A percentile compares a stretch with the other conserved stretches of the same genome.
Conservation (phyloP, 1,140 invertebrate species). For the Onthophagus taurus region DNA sequence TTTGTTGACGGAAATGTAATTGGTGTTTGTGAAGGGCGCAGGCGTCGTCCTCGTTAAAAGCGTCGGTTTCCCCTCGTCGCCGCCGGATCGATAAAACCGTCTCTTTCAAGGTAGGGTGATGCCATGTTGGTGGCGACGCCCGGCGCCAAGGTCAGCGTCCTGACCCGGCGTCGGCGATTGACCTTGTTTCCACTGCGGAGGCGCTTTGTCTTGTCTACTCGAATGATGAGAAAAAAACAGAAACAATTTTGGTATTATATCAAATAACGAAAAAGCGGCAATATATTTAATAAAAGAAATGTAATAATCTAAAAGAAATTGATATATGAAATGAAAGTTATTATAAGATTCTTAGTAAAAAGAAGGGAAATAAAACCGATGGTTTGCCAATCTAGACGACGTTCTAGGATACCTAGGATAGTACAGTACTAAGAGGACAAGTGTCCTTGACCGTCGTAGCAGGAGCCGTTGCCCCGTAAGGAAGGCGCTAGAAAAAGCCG, state of each 20-base stretch:
- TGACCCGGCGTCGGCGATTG: slow-evolving; percentile 26
- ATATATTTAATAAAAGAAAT: too few species aligned
- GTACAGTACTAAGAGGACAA: too few species aligned
- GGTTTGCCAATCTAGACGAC: too few species aligned
- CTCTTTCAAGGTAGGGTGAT: slow-evolving; percentile 17
- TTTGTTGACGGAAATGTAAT: slow-evolving; percentile 15
- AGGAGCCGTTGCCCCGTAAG: slow-evolving; percentile 15
- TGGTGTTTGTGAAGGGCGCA: neutral
- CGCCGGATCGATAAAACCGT: slow-evolving; percentile 15
- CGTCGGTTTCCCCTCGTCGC: too few species aligned
- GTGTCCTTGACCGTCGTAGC: slow-evolving; percentile 19
- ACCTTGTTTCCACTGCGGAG: slow-evolving; percentile 24
- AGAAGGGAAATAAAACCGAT: too few species aligned
- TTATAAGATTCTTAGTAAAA: too few species aligned
- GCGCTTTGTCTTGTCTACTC: slow-evolving; percentile 17
- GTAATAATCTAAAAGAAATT: too few species aligned
- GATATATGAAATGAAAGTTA: too few species aligned
- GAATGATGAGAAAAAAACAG: slow-evolving; percentile 6
- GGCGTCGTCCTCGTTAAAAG: too few species aligned
- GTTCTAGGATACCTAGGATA: too few species aligned
- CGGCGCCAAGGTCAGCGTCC: slow-evolving; percentile 24
- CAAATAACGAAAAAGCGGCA: too few species aligned
- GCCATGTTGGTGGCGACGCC: slow-evolving; percentile 14
- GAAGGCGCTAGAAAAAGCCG: slow-evolving; percentile 15
- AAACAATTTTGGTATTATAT: too few species aligned